Percentiles rank a stretch among this genome's conserved stretches.
phyloP scores from a whole-genome alignment of 2,113 vertebrate genomes.

The Hystrix brachyura region DNA sequence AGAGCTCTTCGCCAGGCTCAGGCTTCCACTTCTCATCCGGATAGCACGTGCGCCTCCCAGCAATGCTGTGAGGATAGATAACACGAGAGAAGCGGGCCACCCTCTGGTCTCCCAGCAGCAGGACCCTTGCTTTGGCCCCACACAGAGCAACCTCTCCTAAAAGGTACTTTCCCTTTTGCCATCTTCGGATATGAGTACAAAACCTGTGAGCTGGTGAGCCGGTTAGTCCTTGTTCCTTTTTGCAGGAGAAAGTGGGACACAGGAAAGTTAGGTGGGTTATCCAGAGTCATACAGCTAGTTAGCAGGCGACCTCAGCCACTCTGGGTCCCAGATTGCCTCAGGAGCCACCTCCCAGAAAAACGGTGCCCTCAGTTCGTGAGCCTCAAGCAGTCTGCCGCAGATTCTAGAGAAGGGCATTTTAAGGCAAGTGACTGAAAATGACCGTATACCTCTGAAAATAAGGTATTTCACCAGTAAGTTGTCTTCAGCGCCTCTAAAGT shows the following conservation, averaged over 20 bases:
- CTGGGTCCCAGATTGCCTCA: neutral
- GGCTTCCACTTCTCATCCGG: neutral
- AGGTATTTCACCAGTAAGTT: neutral
- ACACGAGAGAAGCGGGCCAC: neutral
- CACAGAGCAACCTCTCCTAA: rapidly evolving
- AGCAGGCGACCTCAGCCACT: neutral
- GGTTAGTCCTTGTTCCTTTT: neutral
- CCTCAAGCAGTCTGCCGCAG: neutral
- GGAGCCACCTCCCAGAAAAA: neutral
- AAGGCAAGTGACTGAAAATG: neutral
- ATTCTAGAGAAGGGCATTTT: neutral
- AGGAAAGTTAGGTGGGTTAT: neutral
- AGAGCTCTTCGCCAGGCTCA: neutral
- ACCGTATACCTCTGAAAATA: neutral
- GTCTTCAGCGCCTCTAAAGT: neutral
- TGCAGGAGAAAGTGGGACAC: neutral
- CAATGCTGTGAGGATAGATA: neutral
- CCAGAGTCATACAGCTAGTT: neutral
- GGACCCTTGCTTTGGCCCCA: neutral
- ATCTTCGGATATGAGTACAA: neutral
- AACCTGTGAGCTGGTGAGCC: neutral
- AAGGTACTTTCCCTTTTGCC: neutral
- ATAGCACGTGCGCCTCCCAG: neutral
- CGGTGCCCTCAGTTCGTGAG: neutral
- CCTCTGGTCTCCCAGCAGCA: neutral